These are phyloP conservation scores for Lamellibrachia satsuma DNA, from an alignment of 2,888 invertebrate genomes.

Conservation along the genomic window DNA sequence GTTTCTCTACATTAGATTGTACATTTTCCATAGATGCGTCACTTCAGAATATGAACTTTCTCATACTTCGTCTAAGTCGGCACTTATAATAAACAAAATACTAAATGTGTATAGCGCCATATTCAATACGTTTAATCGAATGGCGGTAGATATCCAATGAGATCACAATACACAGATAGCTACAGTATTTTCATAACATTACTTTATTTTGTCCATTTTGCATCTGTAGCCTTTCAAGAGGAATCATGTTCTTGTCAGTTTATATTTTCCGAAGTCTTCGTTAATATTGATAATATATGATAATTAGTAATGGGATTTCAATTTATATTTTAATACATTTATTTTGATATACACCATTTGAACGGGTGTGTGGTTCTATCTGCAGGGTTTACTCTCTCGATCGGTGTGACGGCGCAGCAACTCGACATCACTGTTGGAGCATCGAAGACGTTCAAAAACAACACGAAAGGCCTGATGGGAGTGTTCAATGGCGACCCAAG, in stretches of 20 bases:
- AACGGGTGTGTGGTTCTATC: not conserved
- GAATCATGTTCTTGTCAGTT: not conserved
- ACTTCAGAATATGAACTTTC: not conserved
- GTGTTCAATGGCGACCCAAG: slow-evolving; percentile 20
- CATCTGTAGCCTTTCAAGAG: not conserved
- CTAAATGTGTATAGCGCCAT: too few species aligned
- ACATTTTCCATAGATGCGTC: not conserved
- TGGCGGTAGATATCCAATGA: not conserved
- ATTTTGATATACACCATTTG: not conserved
- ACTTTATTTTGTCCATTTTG: not conserved
- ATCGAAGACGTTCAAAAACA: not conserved
- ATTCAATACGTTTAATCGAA: too few species aligned
- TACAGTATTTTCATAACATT: not conserved
- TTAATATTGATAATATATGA: too few species aligned
- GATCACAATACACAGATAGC: not conserved
- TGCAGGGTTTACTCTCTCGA: not conserved
- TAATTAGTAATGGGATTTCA: too few species aligned
- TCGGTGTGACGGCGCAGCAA: not conserved
- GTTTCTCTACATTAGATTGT: not conserved
- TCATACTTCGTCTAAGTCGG: too few species aligned
- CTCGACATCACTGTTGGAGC: not conserved
- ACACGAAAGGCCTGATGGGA: slow-evolving; percentile 21
- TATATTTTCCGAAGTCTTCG: not conserved
- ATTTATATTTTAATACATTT: not conserved
- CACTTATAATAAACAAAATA: too few species aligned